Conservation (phyloP, 2,888 invertebrate species). For the Ariolimax columbianus region DNA sequence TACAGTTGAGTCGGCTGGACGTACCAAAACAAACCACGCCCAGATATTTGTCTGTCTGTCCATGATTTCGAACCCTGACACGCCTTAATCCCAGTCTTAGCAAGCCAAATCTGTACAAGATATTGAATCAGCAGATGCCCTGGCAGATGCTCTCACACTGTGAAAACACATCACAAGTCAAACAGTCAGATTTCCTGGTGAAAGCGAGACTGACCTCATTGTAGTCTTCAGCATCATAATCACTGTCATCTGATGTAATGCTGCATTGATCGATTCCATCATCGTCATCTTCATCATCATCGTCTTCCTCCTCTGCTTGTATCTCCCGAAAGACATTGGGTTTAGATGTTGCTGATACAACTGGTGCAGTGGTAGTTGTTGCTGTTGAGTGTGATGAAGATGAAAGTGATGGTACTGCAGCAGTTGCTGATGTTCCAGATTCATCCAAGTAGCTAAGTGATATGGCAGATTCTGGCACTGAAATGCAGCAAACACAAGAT, state of each 20-base stretch:
- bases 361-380: slow-evolving; percentile 52
- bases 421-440: slow-evolving; percentile 25
- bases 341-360: slow-evolving; percentile 35
- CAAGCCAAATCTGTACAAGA: no score
- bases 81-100: no score
- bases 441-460: slow-evolving; percentile 42
- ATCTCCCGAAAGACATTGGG: slow-evolving; percentile 16
- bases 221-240: slow-evolving; percentile 64
- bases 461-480: slow-evolving; percentile 48
- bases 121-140: no score
- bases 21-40: no score
- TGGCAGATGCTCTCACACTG: no score
- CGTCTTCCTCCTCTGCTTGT: slow-evolving; percentile 40
- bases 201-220: slow-evolving; percentile 59
- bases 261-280: slow-evolving; percentile 54
- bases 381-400: slow-evolving; percentile 55
- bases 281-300: slow-evolving; percentile 36
- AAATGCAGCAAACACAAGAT: not conserved
- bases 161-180: no score
- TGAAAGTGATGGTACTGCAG: slow-evolving; percentile 27
- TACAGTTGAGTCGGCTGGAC: no score
- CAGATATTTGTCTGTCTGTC: no score
- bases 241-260: slow-evolving; percentile 50
- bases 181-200: not conserved
- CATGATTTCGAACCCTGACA: no score